phyloP scores from a whole-genome alignment of 1,140 invertebrate species.

The Pogonognathellus flavescens region DNA sequence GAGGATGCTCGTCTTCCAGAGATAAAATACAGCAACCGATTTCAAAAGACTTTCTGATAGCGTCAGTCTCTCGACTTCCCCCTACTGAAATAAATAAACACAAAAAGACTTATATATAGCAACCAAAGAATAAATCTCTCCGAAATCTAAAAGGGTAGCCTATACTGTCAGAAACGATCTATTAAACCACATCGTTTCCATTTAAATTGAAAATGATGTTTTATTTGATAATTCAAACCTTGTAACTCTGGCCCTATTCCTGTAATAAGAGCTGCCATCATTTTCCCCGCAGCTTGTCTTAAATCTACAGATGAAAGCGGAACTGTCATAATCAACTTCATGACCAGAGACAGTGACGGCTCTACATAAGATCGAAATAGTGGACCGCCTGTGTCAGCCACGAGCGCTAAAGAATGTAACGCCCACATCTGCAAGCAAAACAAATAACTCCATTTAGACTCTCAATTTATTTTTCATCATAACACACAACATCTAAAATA shows the following conservation, averaged over 20 bases:
- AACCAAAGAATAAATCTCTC: neutral
- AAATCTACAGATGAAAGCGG: constrained; percentile 92
- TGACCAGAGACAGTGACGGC: constrained; percentile 87
- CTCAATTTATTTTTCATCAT: no score
- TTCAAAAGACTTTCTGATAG: constrained; percentile 65
- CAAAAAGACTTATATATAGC: constrained; percentile 21
- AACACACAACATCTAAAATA: neutral
- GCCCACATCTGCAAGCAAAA: constrained; percentile 86
- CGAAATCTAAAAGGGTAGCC: neutral
- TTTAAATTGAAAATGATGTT: neutral
- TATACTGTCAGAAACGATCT: neutral
- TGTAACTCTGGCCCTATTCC: constrained; percentile 97
- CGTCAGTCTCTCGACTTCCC: constrained; percentile 62
- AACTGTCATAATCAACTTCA: constrained; percentile 90
- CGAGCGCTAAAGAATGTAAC: constrained; percentile 92
- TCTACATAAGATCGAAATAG: constrained; percentile 99
- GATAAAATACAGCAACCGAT: constrained; percentile 87
- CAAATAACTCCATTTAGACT: neutral
- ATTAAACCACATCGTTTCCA: constrained; percentile 1
- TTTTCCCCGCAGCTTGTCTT: constrained; percentile 94
- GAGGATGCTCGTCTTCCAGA: constrained; percentile 87
- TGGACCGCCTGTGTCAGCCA: constrained; percentile 97
- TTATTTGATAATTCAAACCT: constrained; percentile 72
- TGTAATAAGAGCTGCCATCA: constrained; percentile 94
- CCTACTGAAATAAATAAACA: constrained; percentile 68